Percentiles rank a stretch among this genome's conserved stretches.
phyloP scores from a whole-genome alignment of 2,888 invertebrate genomes.

The Hydraecia micacea region DNA sequence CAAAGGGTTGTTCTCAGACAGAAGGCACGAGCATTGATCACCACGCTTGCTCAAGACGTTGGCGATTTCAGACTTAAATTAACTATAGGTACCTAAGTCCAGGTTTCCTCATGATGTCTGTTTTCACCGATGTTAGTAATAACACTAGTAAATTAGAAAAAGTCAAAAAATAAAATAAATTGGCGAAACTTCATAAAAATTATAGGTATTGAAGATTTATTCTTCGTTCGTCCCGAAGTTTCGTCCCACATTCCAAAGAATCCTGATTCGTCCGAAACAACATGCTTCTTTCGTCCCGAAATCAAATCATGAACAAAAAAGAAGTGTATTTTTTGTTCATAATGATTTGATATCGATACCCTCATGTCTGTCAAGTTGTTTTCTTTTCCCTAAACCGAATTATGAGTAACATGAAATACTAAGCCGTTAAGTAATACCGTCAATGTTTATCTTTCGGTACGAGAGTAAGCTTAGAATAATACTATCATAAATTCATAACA shows the following conservation, averaged over 20 bases:
- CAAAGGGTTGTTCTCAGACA: not conserved
- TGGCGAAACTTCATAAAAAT: not conserved
- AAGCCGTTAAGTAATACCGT: slow-evolving; percentile 7
- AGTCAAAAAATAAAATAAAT: not conserved
- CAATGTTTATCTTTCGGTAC: slow-evolving; percentile 21
- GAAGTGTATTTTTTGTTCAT: not conserved
- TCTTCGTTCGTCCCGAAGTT: too few species aligned
- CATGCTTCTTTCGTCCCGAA: too few species aligned
- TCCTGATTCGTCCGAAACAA: too few species aligned
- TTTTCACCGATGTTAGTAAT: not conserved
- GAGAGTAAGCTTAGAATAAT: slow-evolving; percentile 17
- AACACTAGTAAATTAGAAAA: not conserved
- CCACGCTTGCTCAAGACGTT: not conserved
- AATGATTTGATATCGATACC: not conserved
- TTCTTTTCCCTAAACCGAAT: slow-evolving; percentile 9
- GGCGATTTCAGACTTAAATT: not conserved
- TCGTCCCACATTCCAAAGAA: too few species aligned
- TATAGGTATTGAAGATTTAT: too few species aligned
- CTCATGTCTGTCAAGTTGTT: not conserved
- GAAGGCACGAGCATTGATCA: not conserved
- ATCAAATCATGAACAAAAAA: not conserved
- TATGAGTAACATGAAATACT: slow-evolving; percentile 13
- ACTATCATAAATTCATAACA: not conserved
- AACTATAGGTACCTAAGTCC: not conserved
- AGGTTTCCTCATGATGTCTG: not conserved